These are phyloP conservation scores for Cinara cedri DNA, from an alignment of 2,888 invertebrate genomes.

Conservation along the genomic window DNA sequence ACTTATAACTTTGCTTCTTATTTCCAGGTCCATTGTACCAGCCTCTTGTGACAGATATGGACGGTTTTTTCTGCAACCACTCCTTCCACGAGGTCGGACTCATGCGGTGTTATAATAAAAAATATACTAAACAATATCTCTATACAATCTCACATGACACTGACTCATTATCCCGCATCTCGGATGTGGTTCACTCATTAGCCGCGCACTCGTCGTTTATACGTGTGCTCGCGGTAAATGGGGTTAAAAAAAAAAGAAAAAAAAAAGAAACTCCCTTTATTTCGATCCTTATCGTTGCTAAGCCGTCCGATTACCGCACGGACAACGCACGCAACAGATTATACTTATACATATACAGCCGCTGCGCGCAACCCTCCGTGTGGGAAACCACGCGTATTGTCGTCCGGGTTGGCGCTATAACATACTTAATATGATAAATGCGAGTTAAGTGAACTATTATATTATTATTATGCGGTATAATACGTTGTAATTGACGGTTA, in stretches of 20 bases:
- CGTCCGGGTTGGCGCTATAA: background rate
- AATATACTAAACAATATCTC: too few relatives aligned
- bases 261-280: background rate
- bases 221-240: background rate
- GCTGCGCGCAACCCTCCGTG: conserved; percentile 2
- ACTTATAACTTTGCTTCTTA: too few relatives aligned
- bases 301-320: conserved; percentile 26
- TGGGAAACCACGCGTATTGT: conserved; percentile 19
- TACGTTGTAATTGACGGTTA: background rate
- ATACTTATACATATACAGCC: background rate
- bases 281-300: background rate
- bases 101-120: too few relatives aligned
- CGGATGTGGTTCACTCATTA: conserved; percentile 17
- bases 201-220: background rate
- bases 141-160: conserved; percentile 25
- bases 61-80: too few relatives aligned
- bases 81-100: background rate
- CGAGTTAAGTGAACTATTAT: conserved; percentile 47
- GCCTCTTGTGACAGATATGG: too few relatives aligned
- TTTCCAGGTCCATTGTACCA: too few relatives aligned
- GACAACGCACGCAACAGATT: conserved; percentile 48
- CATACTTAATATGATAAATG: background rate
- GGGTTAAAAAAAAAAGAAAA: background rate
- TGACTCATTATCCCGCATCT: conserved; percentile 23
- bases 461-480: background rate